Conservation (phyloP, 2,888 invertebrate species). For the Tanytarsus gracilentus region DNA sequence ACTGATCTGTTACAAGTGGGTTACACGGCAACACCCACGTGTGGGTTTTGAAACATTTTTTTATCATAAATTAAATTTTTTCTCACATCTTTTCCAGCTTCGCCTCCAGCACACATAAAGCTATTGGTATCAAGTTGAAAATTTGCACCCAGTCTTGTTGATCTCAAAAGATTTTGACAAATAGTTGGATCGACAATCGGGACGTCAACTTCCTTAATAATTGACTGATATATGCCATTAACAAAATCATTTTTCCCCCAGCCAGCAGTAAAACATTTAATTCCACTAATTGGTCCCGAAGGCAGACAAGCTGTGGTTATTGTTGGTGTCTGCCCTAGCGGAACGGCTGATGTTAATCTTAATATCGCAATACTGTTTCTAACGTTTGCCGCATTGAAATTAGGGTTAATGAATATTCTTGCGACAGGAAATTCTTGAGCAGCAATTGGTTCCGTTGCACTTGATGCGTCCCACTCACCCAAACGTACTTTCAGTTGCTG, state of each 20-base stretch:
- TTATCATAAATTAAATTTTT: conserved; percentile 34
- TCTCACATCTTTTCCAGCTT: conserved; percentile 66
- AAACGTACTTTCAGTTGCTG: conserved; percentile 5
- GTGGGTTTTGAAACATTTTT: not conserved
- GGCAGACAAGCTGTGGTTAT: conserved; percentile 57
- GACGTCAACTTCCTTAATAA: conserved; percentile 67
- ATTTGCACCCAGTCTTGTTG: conserved; percentile 54
- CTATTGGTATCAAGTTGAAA: conserved; percentile 56
- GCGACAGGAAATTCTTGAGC: conserved; percentile 53
- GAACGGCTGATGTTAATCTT: conserved; percentile 51
- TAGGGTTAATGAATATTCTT: conserved; percentile 53
- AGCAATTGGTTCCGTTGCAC: conserved; percentile 49
- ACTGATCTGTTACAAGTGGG: too few species aligned
- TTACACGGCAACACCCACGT: too few species aligned
- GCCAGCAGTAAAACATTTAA: conserved; percentile 39
- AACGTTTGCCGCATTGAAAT: conserved; percentile 61
- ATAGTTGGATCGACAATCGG: conserved; percentile 55
- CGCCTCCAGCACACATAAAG: conserved; percentile 73
- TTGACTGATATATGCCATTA: conserved; percentile 52
- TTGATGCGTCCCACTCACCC: conserved; percentile 32
- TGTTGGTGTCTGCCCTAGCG: conserved; percentile 48
- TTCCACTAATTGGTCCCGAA: conserved; percentile 43
- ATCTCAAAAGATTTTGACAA: conserved; percentile 55
- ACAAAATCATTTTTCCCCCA: conserved; percentile 78
- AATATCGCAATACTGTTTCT: conserved; percentile 76